Percentiles rank a stretch among this genome's conserved stretches.
phyloP scores from a whole-genome alignment of 2,797 vertebrate species.

The Choloepus didactylus region DNA sequence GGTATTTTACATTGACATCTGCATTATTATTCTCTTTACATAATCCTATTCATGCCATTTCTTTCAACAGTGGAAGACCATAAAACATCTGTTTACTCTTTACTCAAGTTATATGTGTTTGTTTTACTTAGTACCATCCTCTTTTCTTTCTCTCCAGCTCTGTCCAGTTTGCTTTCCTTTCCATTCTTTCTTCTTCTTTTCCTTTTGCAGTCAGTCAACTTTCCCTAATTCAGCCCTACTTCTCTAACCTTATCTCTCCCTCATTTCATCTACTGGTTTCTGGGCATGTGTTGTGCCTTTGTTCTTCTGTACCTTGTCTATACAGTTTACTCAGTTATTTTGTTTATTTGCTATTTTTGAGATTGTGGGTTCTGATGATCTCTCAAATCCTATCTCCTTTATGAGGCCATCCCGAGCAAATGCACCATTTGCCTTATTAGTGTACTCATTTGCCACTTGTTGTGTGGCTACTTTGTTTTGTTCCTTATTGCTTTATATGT shows the following conservation, averaged over 20 bases:
- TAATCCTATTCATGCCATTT: background rate
- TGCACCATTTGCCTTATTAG: background rate
- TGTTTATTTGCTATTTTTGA: background rate
- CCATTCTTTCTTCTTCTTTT: background rate
- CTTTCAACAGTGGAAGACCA: background rate
- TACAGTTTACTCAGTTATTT: background rate
- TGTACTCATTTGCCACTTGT: background rate
- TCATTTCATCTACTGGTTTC: background rate
- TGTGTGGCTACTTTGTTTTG: background rate
- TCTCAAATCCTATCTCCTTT: background rate
- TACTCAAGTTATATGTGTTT: background rate
- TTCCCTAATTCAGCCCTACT: background rate
- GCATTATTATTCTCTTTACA: background rate
- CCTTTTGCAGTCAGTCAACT: background rate
- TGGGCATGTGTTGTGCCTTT: background rate
- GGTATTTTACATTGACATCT: background rate
- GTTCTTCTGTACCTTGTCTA: background rate
- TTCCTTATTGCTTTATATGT: background rate
- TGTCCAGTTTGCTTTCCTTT: background rate
- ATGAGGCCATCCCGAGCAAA: background rate
- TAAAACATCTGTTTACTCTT: background rate
- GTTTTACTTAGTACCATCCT: background rate
- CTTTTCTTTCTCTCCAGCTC: background rate
- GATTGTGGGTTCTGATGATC: background rate
- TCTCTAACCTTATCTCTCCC: background rate